Evolutionary conservation across 2,888 invertebrate species (phyloP), one percentile per base, ranked within the genome.

Genomic region (Coleophora flavipennella): DNA sequence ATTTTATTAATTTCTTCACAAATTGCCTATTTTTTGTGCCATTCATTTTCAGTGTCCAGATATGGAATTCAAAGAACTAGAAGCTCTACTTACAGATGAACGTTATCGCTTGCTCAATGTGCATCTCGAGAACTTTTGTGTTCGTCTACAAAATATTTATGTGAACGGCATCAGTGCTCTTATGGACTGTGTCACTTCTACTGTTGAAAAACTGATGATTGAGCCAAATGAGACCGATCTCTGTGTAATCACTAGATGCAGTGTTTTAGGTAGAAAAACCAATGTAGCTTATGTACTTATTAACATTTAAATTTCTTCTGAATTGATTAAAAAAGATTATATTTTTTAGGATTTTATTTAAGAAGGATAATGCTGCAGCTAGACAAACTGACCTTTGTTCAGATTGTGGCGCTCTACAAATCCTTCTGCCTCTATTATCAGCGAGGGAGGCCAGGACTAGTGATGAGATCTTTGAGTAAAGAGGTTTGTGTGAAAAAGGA

Each of bases 361-460:
- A 86, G 96, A 45, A 86, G 95, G 59, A 91, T 95, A 64, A 88
- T 92, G 49, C 84, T 96, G 1, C 90, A 92, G 46, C 89, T 96
- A 62, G 94, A 95, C 57, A 93, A 92, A 65, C 80, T 96, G 49
- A 89, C 92, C 11, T 96, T 96, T 77, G 91, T 92, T 29, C 93
- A 94, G 84, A 90, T 94, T 43, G 91, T 92, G 35, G 85, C 88
- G 29, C 83, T 95, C 20, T 92, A 90, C 62, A 88, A 90, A 53
- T 88, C 90, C 48, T 92, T 91, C 60, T 88, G 89, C 53, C 67
- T 84, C 4, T 94, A 93, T 67, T 92, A 91, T 59, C 87, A 88
- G 51, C 84, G 80, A 57, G 86, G 87, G 31, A 64, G 81, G 47
- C 84, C 84, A 33, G 85, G 84, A 8, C 56, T 80, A 10, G 79